Base-by-base conservation (phyloP, 2,797 vertebrate species). In the Urosaurus nigricauda region DNA sequence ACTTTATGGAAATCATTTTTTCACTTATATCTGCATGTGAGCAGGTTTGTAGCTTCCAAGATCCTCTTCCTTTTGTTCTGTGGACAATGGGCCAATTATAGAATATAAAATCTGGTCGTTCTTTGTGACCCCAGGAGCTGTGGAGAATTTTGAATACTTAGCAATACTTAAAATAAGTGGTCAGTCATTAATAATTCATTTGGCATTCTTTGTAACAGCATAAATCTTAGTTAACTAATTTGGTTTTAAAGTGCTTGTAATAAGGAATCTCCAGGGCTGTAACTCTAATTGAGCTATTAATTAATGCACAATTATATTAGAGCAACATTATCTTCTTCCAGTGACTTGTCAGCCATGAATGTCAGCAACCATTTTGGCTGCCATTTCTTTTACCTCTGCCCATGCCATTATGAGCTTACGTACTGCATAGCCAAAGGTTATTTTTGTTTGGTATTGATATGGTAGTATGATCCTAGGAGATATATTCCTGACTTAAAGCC, bases 171-270 rank as follows among this genome's bases (percentile, higher is more conserved):
- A 91, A 94, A 92, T 95, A 95, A 95, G 93, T 94, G 89, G 90
- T 91, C 94, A 94, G 92, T 96, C 95, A 96, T 96, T 96, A 95
- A 95, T 96, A 95, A 96, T 96, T 96, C 95, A 96, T 96, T 93
- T 93, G 88, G 91, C 79, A 90, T 91, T 94, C 91, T 90, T 96
- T 94, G 90, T 95, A 92, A 95, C 95, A 93, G 85, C 89, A 95
- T 93, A 95, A 96, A 95, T 95, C 95, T 95, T 94, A 93, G 93
- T 93, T 93, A 94, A 95, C 93, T 94, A 90, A 84, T 94, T 93
- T 95, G 86, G 84, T 75, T 90, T 93, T 95, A 94, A 95, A 95
- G 92, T 91, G 94, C 92, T 90, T 94, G 92, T 94, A 95, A 92
- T 95, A 93, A 91, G 87, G 94, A 91, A 89, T 94, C 95, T 94